Evolutionary conservation across 2,797 vertebrate species (phyloP).

Genomic region (Anabas testudineus): DNA sequence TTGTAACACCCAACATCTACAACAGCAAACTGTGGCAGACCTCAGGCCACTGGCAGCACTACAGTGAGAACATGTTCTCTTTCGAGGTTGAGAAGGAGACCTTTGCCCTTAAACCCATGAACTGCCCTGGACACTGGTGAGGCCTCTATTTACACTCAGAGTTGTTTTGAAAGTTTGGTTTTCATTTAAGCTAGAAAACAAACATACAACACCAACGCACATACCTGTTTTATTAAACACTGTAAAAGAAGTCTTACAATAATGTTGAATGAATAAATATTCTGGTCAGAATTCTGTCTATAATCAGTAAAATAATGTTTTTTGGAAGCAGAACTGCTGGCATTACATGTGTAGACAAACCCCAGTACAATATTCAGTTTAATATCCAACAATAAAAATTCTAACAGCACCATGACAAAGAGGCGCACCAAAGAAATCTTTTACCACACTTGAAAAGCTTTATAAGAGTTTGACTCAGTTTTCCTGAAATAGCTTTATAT

Average conservation of each 20-base stretch:
- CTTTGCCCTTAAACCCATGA: conserved; percentile 99
- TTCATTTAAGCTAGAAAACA: not conserved
- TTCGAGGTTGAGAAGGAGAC: conserved; percentile 97
- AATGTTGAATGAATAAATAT: conserved; percentile 27
- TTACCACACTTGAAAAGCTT: conserved; percentile 4
- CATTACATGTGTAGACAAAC: conserved; percentile 9
- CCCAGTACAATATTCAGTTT: not conserved
- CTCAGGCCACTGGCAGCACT: conserved; percentile 98
- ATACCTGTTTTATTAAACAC: not conserved
- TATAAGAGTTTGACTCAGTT: conserved; percentile 5
- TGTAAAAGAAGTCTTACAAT: not conserved
- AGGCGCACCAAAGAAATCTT: not conserved
- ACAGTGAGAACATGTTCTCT: conserved; percentile 98
- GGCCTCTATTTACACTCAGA: not conserved
- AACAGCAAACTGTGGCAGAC: conserved; percentile 98
- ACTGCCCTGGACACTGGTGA: conserved; percentile 98
- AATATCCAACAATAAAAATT: not conserved
- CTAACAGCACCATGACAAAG: not conserved
- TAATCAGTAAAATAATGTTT: conserved; percentile 10
- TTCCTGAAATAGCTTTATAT: conserved; percentile 35
- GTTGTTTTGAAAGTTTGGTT: not conserved
- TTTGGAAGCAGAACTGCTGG: not conserved
- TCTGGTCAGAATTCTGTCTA: not conserved
- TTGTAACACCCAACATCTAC: conserved; percentile 96
- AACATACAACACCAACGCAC: not conserved